A percentile compares a stretch with the other conserved stretches of the same genome.
Conservation (phyloP, 1,140 invertebrate genomes). For the Lysiphlebus fabarum region DNA sequence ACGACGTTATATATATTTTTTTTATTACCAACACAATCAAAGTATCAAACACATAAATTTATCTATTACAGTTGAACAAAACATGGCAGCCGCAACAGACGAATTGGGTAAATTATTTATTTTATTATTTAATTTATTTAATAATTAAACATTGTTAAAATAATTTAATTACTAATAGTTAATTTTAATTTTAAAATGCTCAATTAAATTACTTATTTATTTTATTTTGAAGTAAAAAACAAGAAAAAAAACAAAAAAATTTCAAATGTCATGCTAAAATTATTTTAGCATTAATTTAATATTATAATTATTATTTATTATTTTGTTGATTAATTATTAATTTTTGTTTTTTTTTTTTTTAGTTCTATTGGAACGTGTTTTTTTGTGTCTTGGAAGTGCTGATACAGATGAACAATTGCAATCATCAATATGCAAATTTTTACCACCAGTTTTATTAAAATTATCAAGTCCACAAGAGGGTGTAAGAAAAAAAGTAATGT, state of each 20-base stretch:
- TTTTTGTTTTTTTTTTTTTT: conserved; percentile 13
- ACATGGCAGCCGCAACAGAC: conserved; percentile 57
- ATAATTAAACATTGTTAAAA: background rate
- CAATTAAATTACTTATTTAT: too few relatives aligned
- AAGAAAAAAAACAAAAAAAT: conserved; percentile 1
- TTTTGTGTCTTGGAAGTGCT: conserved; percentile 80
- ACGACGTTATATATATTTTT: too few relatives aligned
- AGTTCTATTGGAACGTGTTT: conserved; percentile 82
- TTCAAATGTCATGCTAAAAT: background rate
- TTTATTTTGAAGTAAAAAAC: background rate
- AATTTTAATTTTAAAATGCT: too few relatives aligned
- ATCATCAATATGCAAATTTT: conserved; percentile 76
- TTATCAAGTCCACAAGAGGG: conserved; percentile 80
- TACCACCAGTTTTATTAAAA: conserved; percentile 86
- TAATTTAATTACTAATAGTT: background rate
- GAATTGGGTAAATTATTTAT: conserved; percentile 53
- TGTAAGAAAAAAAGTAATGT: conserved; percentile 87
- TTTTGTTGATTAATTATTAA: conserved; percentile 1
- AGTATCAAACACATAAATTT: too few relatives aligned
- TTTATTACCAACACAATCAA: too few relatives aligned
- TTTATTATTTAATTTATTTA: conserved; percentile 21
- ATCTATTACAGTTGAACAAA: conserved; percentile 21
- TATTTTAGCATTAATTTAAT: background rate
- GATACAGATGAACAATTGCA: conserved; percentile 87
- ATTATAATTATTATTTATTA: background rate